Percentiles rank a stretch among this genome's conserved stretches.
phyloP scores from a whole-genome alignment of 2,113 vertebrate genomes.

The Etheostoma spectabile region DNA sequence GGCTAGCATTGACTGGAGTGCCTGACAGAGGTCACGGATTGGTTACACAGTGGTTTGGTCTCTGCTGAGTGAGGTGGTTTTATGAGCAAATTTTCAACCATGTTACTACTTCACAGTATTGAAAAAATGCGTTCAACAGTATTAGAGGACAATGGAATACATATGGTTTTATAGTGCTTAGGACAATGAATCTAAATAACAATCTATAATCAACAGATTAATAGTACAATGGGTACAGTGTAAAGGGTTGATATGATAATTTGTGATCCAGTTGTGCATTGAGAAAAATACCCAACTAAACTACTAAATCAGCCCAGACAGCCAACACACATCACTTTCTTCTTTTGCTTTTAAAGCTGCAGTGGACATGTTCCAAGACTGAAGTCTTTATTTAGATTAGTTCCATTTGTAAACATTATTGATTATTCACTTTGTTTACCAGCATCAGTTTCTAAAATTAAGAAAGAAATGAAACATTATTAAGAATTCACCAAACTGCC shows the following conservation, averaged over 20 bases:
- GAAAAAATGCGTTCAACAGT: background rate
- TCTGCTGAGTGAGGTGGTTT: slow-evolving; percentile 43
- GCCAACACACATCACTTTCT: background rate
- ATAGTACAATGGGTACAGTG: background rate
- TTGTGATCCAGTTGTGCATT: background rate
- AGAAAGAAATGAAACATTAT: background rate
- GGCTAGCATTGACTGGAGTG: slow-evolving; percentile 5
- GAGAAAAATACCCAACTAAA: background rate
- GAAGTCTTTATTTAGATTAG: background rate
- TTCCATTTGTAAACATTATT: background rate
- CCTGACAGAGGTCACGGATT: slow-evolving; percentile 40
- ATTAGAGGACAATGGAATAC: background rate
- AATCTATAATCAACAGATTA: background rate
- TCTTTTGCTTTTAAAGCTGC: background rate
- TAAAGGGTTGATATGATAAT: background rate
- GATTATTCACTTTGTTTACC: background rate
- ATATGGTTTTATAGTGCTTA: background rate
- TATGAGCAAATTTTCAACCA: background rate
- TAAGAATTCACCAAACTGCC: background rate
- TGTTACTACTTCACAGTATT: background rate
- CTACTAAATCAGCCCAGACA: too few species aligned
- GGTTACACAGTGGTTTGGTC: background rate
- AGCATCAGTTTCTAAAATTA: background rate
- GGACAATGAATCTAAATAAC: background rate
- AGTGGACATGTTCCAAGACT: background rate